Percentiles rank a stretch among this genome's conserved stretches.
Evolutionary conservation across 2,888 invertebrate species (phyloP).

Genomic region (Stegophylla sp.): DNA sequence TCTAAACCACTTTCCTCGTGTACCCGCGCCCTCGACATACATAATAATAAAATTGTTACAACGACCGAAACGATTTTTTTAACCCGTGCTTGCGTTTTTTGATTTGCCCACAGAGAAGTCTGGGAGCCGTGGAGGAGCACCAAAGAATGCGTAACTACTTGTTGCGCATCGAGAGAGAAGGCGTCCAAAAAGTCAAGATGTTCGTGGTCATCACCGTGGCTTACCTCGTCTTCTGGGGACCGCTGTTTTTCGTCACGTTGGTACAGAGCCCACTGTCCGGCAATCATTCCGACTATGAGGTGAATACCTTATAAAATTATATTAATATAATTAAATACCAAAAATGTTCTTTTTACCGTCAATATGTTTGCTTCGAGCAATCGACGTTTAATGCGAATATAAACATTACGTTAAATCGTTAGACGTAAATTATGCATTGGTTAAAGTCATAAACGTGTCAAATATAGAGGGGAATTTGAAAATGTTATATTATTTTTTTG

Average conservation of each 20-base stretch:
- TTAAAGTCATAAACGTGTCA: too few species aligned
- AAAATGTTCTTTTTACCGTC: too few species aligned
- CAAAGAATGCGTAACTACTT: conserved; percentile 79
- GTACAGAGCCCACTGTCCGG: conserved; percentile 78
- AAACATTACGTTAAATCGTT: too few species aligned
- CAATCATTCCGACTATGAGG: conserved; percentile 78
- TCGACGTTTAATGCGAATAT: too few species aligned
- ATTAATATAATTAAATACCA: too few species aligned
- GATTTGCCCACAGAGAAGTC: conserved; percentile 38
- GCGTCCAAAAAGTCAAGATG: conserved; percentile 83
- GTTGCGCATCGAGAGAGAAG: conserved; percentile 79
- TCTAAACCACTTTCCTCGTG: too few species aligned
- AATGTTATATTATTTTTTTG: too few species aligned
- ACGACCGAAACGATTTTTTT: background rate
- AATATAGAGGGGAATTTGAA: too few species aligned
- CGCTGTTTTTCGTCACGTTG: conserved; percentile 84
- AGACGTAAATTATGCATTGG: too few species aligned
- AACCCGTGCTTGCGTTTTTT: background rate
- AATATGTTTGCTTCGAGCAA: too few species aligned
- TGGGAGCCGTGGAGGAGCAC: conserved; percentile 70
- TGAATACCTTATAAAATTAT: conserved; percentile 63
- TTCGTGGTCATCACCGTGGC: conserved; percentile 84
- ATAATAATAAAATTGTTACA: too few species aligned
- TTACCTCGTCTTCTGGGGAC: conserved; percentile 89
- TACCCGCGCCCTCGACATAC: too few species aligned